Evolutionary conservation across 1,140 invertebrate genomes (phyloP).

Genomic region (Dryas iulia): DNA sequence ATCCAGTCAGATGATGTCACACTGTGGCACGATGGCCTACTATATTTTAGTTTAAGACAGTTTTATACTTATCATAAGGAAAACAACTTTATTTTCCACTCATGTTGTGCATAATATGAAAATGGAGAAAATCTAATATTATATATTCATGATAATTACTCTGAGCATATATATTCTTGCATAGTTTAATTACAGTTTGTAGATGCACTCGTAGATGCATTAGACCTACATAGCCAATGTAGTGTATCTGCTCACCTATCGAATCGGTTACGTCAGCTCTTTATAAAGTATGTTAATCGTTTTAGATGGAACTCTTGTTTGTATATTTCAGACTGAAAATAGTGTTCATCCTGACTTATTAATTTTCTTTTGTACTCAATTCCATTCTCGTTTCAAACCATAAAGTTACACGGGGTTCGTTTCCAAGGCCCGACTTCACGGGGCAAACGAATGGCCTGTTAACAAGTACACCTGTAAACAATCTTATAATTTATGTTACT

Average conservation of each 20-base stretch:
- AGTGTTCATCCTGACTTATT: not conserved
- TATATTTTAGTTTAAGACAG: too few species aligned
- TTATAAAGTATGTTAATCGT: conserved; percentile 32
- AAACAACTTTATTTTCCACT: not conserved
- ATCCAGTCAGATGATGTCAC: too few species aligned
- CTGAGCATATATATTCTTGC: not conserved
- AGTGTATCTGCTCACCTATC: conserved; percentile 56
- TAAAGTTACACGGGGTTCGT: too few species aligned
- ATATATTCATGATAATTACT: not conserved
- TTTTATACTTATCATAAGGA: not conserved
- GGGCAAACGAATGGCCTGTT: too few species aligned
- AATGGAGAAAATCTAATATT: not conserved
- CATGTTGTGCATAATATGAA: not conserved
- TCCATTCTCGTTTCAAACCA: too few species aligned
- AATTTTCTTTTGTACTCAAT: too few species aligned
- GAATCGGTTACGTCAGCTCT: conserved; percentile 57
- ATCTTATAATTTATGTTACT: too few species aligned
- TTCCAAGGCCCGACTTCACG: too few species aligned
- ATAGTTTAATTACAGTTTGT: conserved; percentile 8
- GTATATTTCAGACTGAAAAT: not conserved
- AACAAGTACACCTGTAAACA: too few species aligned
- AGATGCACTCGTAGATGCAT: conserved; percentile 41
- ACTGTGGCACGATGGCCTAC: too few species aligned
- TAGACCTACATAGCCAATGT: conserved; percentile 65
- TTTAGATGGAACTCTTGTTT: not conserved